phyloP scores from a whole-genome alignment of 2,113 vertebrate species.

The Misgurnus anguillicaudatus region DNA sequence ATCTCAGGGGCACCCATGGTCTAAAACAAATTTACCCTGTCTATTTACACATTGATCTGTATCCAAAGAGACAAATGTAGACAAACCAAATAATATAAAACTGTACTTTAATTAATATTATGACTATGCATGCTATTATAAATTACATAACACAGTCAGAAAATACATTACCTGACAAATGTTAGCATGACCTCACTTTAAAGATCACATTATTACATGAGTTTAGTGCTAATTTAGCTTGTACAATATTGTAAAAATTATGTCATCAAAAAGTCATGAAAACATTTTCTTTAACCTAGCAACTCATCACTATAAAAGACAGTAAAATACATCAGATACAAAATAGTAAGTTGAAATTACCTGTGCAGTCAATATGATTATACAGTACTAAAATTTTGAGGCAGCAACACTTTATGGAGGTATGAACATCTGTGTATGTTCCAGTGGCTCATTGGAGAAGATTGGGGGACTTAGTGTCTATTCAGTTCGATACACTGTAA shows the following conservation, averaged over 20 bases:
- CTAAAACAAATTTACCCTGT: not conserved
- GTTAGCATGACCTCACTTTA: not conserved
- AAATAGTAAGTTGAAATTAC: no score
- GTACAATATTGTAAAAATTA: no score
- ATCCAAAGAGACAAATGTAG: no score
- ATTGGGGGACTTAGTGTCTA: not conserved
- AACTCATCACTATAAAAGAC: no score
- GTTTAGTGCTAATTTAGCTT: not conserved
- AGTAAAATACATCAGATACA: no score
- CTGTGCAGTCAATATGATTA: no score
- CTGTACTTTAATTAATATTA: not conserved
- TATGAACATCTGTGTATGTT: not conserved
- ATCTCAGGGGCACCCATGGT: no score
- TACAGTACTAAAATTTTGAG: no score
- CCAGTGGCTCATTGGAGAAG: not conserved
- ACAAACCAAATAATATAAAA: constrained; percentile 5
- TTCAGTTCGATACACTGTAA: not conserved
- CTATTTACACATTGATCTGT: no score
- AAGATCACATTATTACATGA: not conserved
- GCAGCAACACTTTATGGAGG: no score
- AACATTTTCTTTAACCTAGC: no score
- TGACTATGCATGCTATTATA: not conserved
- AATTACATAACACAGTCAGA: not conserved
- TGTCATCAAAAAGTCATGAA: no score
- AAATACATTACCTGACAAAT: not conserved